Conservation (phyloP, 2,113 vertebrate genomes). For the Oryzias curvinotus region DNA sequence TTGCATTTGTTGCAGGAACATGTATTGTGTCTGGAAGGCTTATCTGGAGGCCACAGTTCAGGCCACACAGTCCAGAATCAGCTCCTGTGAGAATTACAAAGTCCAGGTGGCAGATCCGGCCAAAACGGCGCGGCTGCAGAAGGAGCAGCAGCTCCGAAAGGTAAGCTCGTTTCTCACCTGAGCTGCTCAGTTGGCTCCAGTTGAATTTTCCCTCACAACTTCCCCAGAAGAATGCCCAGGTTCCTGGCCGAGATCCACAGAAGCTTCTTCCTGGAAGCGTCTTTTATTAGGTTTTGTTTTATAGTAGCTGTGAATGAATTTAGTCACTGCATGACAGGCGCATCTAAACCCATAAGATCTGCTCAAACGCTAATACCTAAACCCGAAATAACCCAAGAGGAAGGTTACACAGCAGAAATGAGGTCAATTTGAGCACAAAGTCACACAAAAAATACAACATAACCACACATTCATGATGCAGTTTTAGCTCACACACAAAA, state of each 20-base stretch:
- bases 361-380: no score
- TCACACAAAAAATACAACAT: not conserved
- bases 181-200: conserved; percentile 4
- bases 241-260: accelerated
- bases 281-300: no score
- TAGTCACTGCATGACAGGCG: no score
- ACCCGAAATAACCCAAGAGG: not conserved
- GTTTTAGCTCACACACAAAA: no score
- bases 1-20: conserved; percentile 77
- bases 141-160: conserved; percentile 94
- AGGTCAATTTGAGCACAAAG: not conserved
- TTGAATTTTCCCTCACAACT: conserved; percentile 3
- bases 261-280: not conserved
- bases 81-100: conserved; percentile 90
- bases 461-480: not conserved
- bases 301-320: no score
- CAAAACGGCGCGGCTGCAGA: conserved; percentile 86
- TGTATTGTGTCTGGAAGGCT: conserved; percentile 91
- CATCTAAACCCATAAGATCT: no score
- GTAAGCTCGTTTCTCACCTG: conserved; percentile 56
- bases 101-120: conserved; percentile 88
- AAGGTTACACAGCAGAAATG: not conserved
- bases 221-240: not conserved
- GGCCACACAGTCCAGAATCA: conserved; percentile 89
- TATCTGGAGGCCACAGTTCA: conserved; percentile 91